Conservation (phyloP, 2,113 vertebrate species). For the Malurus cyaneus region DNA sequence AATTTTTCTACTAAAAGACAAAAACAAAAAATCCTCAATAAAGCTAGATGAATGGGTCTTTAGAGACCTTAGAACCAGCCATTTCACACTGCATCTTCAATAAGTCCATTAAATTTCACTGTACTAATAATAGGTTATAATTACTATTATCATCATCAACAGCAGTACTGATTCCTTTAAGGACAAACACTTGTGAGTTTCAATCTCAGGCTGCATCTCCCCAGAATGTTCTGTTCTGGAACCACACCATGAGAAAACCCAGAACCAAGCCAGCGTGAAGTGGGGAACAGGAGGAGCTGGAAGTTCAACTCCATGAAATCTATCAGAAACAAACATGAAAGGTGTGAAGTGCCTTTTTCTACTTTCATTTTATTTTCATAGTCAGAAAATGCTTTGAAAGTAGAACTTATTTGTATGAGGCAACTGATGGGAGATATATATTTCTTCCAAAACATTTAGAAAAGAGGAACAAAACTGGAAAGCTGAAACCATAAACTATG, state of each 20-base stretch:
- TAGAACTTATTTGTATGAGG: not conserved
- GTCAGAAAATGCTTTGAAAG: not conserved
- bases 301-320: not conserved
- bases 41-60: not conserved
- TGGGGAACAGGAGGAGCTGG: not conserved
- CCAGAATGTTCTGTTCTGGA: not conserved
- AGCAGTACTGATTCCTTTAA: not conserved
- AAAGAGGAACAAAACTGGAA: not conserved
- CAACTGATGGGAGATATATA: not conserved
- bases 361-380: not conserved
- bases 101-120: not conserved
- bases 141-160: not conserved
- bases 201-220: fast-evolving
- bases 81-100: not conserved
- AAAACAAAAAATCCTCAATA: not conserved
- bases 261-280: fast-evolving
- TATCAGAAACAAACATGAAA: not conserved
- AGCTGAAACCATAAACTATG: not conserved
- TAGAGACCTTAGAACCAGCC: not conserved
- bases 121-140: not conserved
- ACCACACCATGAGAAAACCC: not conserved
- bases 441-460: not conserved
- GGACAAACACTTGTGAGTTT: not conserved
- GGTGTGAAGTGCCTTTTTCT: not conserved
- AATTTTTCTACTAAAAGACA: not conserved